A percentile compares a stretch with the other conserved stretches of the same genome.
These are phyloP conservation scores for Malurus melanocephalus DNA, from an alignment of 2,113 vertebrate species.

Conservation along the genomic window DNA sequence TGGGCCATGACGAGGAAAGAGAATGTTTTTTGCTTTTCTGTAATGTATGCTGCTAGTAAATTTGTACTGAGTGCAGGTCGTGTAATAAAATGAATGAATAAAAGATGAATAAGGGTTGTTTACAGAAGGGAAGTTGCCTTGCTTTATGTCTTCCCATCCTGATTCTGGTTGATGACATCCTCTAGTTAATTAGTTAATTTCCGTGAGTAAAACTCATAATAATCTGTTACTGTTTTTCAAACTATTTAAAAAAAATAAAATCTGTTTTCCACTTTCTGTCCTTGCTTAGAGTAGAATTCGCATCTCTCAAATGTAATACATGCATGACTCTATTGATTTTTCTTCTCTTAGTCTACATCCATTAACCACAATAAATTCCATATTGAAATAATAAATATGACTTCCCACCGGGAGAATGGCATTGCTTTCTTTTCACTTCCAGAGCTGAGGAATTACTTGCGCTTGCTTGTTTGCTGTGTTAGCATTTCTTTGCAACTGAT, in stretches of 20 bases:
- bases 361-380: conserved; percentile 26
- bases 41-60: conserved; percentile 21
- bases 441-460: not conserved
- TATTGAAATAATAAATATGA: conserved; percentile 45
- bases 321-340: conserved; percentile 3
- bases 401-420: not conserved
- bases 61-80: not conserved
- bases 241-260: not conserved
- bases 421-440: not conserved
- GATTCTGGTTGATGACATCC: not conserved
- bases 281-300: not conserved
- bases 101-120: conserved; percentile 23
- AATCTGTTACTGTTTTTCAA: not conserved
- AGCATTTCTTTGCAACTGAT: not conserved
- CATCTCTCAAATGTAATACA: not conserved
- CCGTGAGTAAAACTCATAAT: not conserved
- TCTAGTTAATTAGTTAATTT: conserved; percentile 5
- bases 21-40: conserved; percentile 5
- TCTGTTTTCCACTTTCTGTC: not conserved
- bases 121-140: conserved; percentile 10
- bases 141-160: not conserved
- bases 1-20: not conserved
- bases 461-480: conserved; percentile 20
- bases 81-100: conserved; percentile 22
- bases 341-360: conserved; percentile 2